phyloP scores from a whole-genome alignment of 2,797 vertebrate species.

The Cuculus canorus region DNA sequence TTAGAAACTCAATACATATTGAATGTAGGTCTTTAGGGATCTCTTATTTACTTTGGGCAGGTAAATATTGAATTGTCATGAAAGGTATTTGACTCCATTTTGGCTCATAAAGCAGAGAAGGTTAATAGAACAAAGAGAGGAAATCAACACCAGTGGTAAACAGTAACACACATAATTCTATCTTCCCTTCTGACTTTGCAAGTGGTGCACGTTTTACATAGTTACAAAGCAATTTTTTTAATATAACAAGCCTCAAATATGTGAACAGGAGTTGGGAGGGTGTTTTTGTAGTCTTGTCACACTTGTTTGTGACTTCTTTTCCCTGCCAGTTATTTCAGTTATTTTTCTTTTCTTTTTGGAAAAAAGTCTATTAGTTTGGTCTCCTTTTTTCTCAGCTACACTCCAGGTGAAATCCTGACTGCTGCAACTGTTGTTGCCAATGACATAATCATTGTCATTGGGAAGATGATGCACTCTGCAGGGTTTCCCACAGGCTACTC shows the following conservation, averaged over 20 bases:
- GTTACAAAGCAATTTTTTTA: not conserved
- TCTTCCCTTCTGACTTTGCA: not conserved
- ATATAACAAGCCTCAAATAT: not conserved
- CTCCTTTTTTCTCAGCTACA: not conserved
- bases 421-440: not conserved
- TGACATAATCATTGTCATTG: not conserved
- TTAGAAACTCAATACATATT: conserved; percentile 56
- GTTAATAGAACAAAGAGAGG: conserved; percentile 28
- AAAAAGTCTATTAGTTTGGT: not conserved
- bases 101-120: not conserved
- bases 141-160: not conserved
- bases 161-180: not conserved
- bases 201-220: not conserved
- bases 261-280: not conserved
- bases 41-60: conserved; percentile 52
- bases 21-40: conserved; percentile 37
- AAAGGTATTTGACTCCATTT: conserved; percentile 49
- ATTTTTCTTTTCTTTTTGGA: not conserved
- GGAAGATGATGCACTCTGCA: not conserved
- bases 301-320: not conserved
- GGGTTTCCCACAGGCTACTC: not conserved
- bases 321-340: not conserved
- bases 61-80: conserved; percentile 54
- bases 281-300: not conserved
- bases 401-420: not conserved